Evolutionary conservation across 1,140 invertebrate genomes (phyloP).

Genomic region (Papilio polyxenes): DNA sequence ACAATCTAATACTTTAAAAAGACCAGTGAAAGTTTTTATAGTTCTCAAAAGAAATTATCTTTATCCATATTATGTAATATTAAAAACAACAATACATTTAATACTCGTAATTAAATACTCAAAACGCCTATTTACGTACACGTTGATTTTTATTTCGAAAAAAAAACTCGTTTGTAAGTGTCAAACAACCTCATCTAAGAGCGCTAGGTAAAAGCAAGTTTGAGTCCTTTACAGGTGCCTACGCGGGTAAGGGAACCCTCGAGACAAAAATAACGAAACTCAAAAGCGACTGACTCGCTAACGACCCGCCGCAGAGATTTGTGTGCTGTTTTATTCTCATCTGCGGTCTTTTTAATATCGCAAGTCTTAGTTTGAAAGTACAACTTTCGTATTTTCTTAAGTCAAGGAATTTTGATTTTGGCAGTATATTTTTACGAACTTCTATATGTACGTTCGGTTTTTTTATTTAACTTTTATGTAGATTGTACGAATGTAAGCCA

Average conservation of each 20-base stretch:
- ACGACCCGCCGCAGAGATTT: slow-evolving; percentile 8
- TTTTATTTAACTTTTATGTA: not conserved
- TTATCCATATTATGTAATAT: no score
- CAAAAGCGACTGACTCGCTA: not conserved
- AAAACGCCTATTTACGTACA: not conserved
- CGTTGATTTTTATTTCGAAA: not conserved
- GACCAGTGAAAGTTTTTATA: no score
- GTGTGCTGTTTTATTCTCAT: slow-evolving; percentile 25
- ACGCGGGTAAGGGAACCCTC: slow-evolving; percentile 12
- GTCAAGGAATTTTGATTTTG: not conserved
- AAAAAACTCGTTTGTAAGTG: slow-evolving; percentile 1
- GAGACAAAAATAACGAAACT: slow-evolving; percentile 27
- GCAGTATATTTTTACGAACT: not conserved
- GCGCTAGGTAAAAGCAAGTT: slow-evolving; percentile 4
- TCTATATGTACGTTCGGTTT: not conserved
- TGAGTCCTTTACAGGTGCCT: slow-evolving; percentile 21
- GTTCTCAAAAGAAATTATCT: no score
- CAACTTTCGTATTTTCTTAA: not conserved
- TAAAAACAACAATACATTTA: no score
- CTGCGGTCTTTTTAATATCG: not conserved
- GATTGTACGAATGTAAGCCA: not conserved
- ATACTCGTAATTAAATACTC: no score
- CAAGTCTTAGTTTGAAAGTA: not conserved
- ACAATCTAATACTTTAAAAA: not conserved
- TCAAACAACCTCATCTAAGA: not conserved